phyloP scores from a whole-genome alignment of 1,140 invertebrate genomes.

The Zaprionus africanus region DNA sequence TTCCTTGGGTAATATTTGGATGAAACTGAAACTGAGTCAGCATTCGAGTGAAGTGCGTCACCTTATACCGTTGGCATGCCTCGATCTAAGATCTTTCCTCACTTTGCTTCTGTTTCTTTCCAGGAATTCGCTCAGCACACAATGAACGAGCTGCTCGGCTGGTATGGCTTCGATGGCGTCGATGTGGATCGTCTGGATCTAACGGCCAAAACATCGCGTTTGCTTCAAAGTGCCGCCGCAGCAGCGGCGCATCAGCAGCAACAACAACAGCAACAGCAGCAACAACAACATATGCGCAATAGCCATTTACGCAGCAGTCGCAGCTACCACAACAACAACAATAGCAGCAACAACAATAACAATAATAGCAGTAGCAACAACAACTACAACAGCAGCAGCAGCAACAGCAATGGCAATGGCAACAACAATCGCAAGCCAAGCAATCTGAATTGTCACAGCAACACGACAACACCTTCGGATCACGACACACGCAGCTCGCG shows the following conservation, averaged over 20 bases:
- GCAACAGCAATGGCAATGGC: conserved; percentile 46
- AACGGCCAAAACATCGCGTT: conserved; percentile 72
- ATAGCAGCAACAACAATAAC: conserved; percentile 37
- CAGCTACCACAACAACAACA: conserved; percentile 63
- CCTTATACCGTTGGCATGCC: conserved; percentile 20
- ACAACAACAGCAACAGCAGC: conserved; percentile 44
- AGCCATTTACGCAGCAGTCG: conserved; percentile 64
- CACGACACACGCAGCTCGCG: conserved; percentile 80
- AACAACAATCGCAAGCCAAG: conserved; percentile 37
- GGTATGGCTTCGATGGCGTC: conserved; percentile 93
- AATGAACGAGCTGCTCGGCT: conserved; percentile 95
- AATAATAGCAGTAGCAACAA: conserved; percentile 59
- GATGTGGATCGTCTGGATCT: conserved; percentile 85
- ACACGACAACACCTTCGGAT: conserved; percentile 77
- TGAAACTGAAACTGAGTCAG: conserved; percentile 31
- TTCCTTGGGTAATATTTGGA: neutral
- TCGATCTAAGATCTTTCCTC: conserved; percentile 8
- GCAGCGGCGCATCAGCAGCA: conserved; percentile 68
- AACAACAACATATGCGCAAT: conserved; percentile 40
- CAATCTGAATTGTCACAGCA: conserved; percentile 49
- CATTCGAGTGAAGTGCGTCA: conserved; percentile 33
- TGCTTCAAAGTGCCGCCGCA: conserved; percentile 73
- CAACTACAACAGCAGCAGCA: conserved; percentile 37
- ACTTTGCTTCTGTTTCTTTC: conserved; percentile 62
- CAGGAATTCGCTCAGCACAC: conserved; percentile 95